These are phyloP conservation scores for Galaxias olidus DNA, from an alignment of 2,797 vertebrate genomes.

Conservation along the genomic window DNA sequence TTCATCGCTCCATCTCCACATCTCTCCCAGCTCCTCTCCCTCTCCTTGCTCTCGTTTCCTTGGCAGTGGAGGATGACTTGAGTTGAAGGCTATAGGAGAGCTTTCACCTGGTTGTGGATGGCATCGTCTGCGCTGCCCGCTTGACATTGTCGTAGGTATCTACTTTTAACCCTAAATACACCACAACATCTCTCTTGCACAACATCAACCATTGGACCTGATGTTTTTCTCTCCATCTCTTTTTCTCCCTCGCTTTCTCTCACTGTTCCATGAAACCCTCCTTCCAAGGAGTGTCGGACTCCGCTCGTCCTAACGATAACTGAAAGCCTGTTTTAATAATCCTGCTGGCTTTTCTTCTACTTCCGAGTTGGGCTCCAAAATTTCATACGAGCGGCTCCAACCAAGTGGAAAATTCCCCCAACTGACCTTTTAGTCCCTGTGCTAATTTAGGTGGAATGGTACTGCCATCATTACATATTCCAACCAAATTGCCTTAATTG, in stretches of 20 bases:
- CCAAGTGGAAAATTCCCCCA: conserved; percentile 91
- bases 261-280: conserved; percentile 28
- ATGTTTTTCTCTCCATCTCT: conserved; percentile 55
- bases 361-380: conserved; percentile 70
- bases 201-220: too few relatives aligned
- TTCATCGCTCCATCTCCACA: conserved; percentile 28
- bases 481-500: conserved; percentile 98
- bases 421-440: conserved; percentile 92
- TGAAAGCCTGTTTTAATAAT: conserved; percentile 64
- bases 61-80: neutral
- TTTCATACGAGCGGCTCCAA: conserved; percentile 92
- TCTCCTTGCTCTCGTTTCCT: too few relatives aligned
- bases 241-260: conserved; percentile 12
- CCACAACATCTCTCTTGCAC: too few relatives aligned
- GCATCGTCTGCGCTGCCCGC: neutral
- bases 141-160: too few relatives aligned
- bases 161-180: too few relatives aligned
- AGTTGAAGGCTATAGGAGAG: neutral
- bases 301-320: conserved; percentile 45
- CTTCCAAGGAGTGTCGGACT: too few relatives aligned
- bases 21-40: neutral
- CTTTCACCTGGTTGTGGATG: neutral
- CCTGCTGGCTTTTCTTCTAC: conserved; percentile 34
- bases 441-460: conserved; percentile 95
- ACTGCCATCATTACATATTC: conserved; percentile 99